Conservation (phyloP, 1,140 invertebrate genomes). For the Oscheius sp. region DNA sequence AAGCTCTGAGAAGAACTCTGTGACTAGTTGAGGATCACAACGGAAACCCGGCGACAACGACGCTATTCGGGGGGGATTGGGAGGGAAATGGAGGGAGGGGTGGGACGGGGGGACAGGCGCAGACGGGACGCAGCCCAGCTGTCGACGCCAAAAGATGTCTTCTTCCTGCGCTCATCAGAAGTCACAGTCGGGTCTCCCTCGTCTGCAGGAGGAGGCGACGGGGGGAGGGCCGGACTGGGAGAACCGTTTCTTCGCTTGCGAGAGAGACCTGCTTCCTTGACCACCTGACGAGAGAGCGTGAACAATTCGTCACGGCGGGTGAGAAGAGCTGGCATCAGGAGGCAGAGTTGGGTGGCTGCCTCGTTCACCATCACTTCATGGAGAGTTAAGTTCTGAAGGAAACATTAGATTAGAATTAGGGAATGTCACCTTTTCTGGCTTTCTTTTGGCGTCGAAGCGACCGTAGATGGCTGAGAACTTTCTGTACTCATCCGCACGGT, state of each 20-base stretch:
- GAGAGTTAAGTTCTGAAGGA: constrained; percentile 75
- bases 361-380: constrained; percentile 97
- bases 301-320: constrained; percentile 90
- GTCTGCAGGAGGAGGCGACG: neutral
- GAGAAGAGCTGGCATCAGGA: constrained; percentile 80
- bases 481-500: constrained; percentile 84
- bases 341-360: constrained; percentile 89
- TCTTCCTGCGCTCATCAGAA: neutral
- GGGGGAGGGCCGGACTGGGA: neutral
- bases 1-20: neutral
- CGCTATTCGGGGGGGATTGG: neutral
- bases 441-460: constrained; percentile 86
- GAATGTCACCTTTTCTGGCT: constrained; percentile 74
- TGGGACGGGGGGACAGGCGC: neutral
- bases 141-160: neutral
- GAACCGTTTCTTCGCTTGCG: neutral
- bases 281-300: constrained; percentile 85
- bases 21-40: constrained; percentile 11
- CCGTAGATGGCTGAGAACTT: constrained; percentile 95
- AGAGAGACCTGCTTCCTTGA: constrained; percentile 62
- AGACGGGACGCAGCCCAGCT: neutral
- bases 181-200: neutral
- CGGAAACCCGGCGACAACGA: too few relatives aligned
- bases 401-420: neutral
- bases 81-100: neutral